Conservation (phyloP, 2,888 invertebrate genomes). For the Drosophila rubida region DNA sequence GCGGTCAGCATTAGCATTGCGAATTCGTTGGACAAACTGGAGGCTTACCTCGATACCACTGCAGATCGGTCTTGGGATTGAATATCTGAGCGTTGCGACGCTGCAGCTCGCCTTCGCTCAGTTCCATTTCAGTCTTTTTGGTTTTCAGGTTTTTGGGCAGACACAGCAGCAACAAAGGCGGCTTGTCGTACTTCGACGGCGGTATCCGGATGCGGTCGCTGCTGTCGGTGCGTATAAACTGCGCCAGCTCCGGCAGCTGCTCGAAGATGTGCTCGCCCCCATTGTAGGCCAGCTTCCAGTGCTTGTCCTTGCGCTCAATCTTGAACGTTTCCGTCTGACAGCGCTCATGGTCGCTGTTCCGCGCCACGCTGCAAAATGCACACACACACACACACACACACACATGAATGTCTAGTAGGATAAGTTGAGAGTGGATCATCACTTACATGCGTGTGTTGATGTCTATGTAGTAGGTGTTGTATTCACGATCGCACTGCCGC, state of each 20-base stretch:
- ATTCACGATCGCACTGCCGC: slow-evolving; percentile 92
- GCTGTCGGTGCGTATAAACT: slow-evolving; percentile 79
- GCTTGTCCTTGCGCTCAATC: slow-evolving; percentile 83
- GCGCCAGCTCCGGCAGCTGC: slow-evolving; percentile 80
- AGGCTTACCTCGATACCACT: slow-evolving; percentile 82
- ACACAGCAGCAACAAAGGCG: slow-evolving; percentile 82
- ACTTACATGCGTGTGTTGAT: slow-evolving; percentile 90
- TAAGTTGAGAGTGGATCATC: too few species aligned
- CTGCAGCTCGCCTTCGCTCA: slow-evolving; percentile 82
- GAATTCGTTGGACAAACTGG: background rate
- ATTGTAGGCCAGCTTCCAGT: slow-evolving; percentile 82
- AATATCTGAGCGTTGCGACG: slow-evolving; percentile 83
- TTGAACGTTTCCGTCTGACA: slow-evolving; percentile 89
- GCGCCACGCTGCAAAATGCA: slow-evolving; percentile 45
- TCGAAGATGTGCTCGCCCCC: slow-evolving; percentile 70
- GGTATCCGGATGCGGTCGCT: slow-evolving; percentile 87
- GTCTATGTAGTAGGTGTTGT: slow-evolving; percentile 92
- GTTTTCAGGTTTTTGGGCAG: slow-evolving; percentile 83
- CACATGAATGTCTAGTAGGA: too few species aligned
- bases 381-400: too few species aligned
- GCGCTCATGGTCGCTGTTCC: slow-evolving; percentile 82
- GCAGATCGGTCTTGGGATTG: slow-evolving; percentile 83
- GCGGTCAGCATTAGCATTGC: background rate
- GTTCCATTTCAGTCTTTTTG: slow-evolving; percentile 83
- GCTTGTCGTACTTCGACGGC: slow-evolving; percentile 91